These are phyloP conservation scores for Vultur gryphus DNA, from an alignment of 2,797 vertebrate genomes.

Conservation along the genomic window DNA sequence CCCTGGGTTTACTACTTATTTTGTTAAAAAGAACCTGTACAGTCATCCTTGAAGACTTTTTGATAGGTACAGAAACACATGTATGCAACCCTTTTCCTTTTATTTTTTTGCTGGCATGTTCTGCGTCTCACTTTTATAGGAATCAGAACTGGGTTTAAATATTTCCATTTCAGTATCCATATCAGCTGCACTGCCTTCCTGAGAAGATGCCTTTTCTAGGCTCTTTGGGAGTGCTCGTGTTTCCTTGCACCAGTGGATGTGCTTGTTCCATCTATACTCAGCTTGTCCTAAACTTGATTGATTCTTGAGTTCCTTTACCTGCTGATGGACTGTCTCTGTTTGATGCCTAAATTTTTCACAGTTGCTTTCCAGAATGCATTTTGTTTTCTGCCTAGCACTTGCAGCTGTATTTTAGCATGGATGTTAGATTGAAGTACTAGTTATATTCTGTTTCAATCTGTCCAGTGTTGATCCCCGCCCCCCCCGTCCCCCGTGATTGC, in stretches of 20 bases:
- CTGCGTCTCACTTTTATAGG: not conserved
- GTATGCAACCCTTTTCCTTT: not conserved
- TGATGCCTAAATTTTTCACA: not conserved
- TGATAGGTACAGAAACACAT: not conserved
- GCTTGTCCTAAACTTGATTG: not conserved
- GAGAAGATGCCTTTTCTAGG: not conserved
- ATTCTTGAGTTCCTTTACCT: not conserved
- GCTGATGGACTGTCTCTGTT: not conserved
- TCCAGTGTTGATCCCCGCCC: not conserved
- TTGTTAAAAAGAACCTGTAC: not conserved
- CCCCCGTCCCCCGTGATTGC: fast-evolving
- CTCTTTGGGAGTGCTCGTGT: not conserved
- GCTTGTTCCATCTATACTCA: not conserved
- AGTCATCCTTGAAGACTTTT: not conserved
- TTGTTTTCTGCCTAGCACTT: not conserved
- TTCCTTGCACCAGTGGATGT: not conserved
- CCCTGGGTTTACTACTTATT: not conserved
- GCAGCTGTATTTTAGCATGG: not conserved
- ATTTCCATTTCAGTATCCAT: not conserved
- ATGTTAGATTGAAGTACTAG: not conserved
- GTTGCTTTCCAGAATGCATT: not conserved
- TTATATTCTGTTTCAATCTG: not conserved
- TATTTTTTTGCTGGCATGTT: not conserved
- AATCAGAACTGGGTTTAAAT: not conserved
- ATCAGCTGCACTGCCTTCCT: not conserved